Conservation (phyloP, 1,140 invertebrate genomes). For the Meteorus sp. region DNA sequence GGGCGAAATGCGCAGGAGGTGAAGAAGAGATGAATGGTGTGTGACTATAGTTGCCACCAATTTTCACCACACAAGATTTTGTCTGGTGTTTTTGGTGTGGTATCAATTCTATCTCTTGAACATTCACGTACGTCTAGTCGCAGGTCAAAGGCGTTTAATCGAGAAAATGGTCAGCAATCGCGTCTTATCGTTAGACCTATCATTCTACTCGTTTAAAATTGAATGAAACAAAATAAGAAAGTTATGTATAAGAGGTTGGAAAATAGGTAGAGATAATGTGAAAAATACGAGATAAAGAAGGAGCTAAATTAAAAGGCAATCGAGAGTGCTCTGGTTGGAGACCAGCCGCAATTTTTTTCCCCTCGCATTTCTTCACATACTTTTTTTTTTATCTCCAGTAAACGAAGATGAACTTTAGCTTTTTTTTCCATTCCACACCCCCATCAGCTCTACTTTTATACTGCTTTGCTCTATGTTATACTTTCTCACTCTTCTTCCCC, state of each 20-base stretch:
- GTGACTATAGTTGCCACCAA: no score
- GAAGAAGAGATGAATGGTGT: no score
- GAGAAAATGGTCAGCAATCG: no score
- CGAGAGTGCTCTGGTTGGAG: neutral
- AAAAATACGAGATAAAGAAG: neutral
- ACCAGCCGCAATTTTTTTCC: neutral
- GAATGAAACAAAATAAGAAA: no score
- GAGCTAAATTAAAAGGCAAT: conserved; percentile 20
- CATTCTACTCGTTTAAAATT: no score
- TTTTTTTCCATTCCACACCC: neutral
- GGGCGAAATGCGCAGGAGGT: no score
- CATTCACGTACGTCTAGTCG: no score
- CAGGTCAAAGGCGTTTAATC: no score
- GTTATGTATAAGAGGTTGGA: neutral
- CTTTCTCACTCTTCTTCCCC: neutral
- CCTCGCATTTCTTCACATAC: neutral
- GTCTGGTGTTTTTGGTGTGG: no score
- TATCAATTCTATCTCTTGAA: no score
- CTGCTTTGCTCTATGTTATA: neutral
- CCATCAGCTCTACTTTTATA: conserved; percentile 2
- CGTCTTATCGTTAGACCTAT: no score
- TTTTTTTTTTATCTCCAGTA: conserved; percentile 13
- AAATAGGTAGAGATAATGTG: neutral
- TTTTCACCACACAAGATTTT: no score
- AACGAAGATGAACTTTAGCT: conserved; percentile 2